Percentiles rank a stretch among this genome's conserved stretches.
Evolutionary conservation across 2,888 invertebrate species (phyloP).

Genomic region (Cabera pusaria): DNA sequence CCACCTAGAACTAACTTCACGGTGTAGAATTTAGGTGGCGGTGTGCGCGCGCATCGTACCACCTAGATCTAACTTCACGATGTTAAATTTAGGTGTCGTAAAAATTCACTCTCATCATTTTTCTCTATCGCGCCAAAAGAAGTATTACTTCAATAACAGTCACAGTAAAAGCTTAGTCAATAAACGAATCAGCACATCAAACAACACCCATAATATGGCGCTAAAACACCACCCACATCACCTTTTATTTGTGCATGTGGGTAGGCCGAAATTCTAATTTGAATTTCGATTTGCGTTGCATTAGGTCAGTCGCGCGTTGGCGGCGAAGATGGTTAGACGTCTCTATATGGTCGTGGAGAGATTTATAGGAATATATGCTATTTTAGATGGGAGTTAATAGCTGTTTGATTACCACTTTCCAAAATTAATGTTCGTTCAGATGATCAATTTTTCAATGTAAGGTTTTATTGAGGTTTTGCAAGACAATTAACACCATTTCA

Average conservation of each 20-base stretch:
- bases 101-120: no score
- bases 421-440: no score
- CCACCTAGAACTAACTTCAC: no score
- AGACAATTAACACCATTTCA: no score
- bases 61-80: no score
- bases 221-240: conserved; percentile 18
- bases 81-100: no score
- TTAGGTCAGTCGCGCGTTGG: conserved; percentile 36
- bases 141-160: no score
- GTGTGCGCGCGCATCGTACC: no score
- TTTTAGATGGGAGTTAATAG: conserved; percentile 12
- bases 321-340: conserved; percentile 30
- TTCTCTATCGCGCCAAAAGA: no score
- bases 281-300: conserved; percentile 24
- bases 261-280: conserved; percentile 31
- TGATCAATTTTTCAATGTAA: no score
- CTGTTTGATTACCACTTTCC: conserved; percentile 13
- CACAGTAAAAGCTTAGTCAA: conserved; percentile 6
- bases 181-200: conserved; percentile 6
- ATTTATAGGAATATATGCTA: conserved; percentile 15
- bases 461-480: no score
- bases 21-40: no score
- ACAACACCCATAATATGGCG: conserved; percentile 20
- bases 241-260: conserved; percentile 26
- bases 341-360: conserved; percentile 13